Evolutionary conservation across 2,113 vertebrate species (phyloP).

Genomic region (Benitochromis conjunctus): DNA sequence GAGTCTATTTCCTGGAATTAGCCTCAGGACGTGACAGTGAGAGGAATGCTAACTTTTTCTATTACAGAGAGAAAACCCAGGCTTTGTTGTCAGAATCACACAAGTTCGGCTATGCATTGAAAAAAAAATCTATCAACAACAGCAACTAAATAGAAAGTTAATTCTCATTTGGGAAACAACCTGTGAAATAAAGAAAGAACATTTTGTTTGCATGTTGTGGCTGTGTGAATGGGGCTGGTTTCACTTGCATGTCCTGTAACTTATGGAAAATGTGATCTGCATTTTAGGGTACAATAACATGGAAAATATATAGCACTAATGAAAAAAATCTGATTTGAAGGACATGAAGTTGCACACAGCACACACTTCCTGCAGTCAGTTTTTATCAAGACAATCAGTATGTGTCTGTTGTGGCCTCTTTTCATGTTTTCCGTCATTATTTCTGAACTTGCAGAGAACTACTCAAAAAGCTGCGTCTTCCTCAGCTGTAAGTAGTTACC

Average conservation of each 20-base stretch:
- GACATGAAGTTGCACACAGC: background rate
- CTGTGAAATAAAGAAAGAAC: no score
- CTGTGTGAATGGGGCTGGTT: no score
- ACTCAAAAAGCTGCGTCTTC: background rate
- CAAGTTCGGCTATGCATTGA: background rate
- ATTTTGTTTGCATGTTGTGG: no score
- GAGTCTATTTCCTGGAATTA: no score
- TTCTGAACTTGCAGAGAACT: background rate
- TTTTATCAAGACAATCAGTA: background rate
- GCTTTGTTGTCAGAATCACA: background rate
- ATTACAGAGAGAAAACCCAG: background rate
- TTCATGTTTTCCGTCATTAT: background rate
- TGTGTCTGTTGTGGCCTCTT: background rate
- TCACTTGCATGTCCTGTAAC: no score
- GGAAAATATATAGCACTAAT: background rate
- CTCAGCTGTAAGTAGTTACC: no score
- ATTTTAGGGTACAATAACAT: background rate
- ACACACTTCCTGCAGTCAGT: background rate
- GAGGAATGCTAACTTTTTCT: rapidly evolving
- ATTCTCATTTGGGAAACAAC: no score
- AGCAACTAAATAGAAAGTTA: background rate
- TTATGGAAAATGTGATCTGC: background rate
- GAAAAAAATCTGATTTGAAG: background rate
- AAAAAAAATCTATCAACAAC: background rate
- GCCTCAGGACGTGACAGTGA: background rate